Conservation (phyloP, 2,113 vertebrate genomes). For the Etheostoma cragini region DNA sequence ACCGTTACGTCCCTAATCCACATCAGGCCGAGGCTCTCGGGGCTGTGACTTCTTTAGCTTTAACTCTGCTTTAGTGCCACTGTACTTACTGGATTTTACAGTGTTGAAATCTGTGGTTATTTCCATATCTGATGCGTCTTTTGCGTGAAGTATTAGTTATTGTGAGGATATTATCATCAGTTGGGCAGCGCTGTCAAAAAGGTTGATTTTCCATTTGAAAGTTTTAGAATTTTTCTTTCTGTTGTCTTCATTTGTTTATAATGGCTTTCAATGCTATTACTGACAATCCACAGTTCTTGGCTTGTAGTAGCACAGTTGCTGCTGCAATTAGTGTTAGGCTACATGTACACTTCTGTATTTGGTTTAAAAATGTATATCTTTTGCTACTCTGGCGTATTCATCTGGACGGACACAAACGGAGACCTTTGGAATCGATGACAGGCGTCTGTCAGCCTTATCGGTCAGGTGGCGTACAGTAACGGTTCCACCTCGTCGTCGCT, state of each 20-base stretch:
- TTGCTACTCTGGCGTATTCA: no score
- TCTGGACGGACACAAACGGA: no score
- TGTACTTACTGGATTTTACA: constrained; percentile 15
- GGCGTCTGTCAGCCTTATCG: no score
- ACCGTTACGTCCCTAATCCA: not conserved
- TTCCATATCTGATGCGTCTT: not conserved
- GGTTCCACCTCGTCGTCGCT: no score
- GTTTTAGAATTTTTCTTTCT: not conserved
- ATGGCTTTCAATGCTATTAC: not conserved
- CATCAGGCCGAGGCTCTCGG: constrained; percentile 2
- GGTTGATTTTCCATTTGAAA: not conserved
- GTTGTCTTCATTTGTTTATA: not conserved
- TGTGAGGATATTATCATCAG: not conserved
- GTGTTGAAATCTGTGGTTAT: constrained; percentile 8
- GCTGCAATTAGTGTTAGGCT: no score
- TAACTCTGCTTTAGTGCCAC: not conserved
- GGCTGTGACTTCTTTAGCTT: not conserved
- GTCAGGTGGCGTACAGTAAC: no score
- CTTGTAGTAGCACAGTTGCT: no score
- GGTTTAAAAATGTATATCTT: no score
- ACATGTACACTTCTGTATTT: no score
- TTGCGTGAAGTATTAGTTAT: not conserved
- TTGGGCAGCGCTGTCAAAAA: not conserved
- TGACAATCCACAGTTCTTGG: not conserved
- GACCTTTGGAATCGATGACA: no score